These are phyloP conservation scores for Ypsolopha sequella DNA, from an alignment of 2,888 invertebrate genomes.

Conservation along the genomic window DNA sequence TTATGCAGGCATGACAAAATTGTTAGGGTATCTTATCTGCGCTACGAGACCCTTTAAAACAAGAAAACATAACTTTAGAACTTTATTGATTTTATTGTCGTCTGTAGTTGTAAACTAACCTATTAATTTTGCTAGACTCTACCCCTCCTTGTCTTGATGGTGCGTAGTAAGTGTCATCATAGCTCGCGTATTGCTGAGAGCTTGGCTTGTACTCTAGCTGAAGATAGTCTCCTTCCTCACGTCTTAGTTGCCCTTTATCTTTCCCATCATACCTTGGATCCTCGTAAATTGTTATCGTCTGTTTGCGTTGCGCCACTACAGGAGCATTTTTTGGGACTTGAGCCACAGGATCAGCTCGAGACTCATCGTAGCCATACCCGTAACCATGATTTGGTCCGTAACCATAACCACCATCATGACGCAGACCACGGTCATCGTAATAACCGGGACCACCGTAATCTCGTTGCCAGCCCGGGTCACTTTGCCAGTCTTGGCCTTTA, in stretches of 20 bases:
- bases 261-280: slow-evolving; percentile 58
- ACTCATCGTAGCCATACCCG: slow-evolving; percentile 52
- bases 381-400: slow-evolving; percentile 50
- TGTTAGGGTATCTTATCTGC: too few relatives aligned
- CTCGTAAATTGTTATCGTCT: slow-evolving; percentile 65
- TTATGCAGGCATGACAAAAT: too few relatives aligned
- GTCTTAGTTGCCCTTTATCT: slow-evolving; percentile 43
- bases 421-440: slow-evolving; percentile 48
- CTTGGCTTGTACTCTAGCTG: slow-evolving; percentile 58
- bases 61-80: too few relatives aligned
- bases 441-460: slow-evolving; percentile 53
- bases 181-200: slow-evolving; percentile 53
- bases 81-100: slow-evolving; percentile 27
- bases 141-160: slow-evolving; percentile 35
- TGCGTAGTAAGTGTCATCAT: slow-evolving; percentile 54
- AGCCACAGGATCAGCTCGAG: slow-evolving; percentile 40
- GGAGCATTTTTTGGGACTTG: slow-evolving; percentile 44
- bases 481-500: slow-evolving; percentile 20
- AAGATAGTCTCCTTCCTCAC: slow-evolving; percentile 52
- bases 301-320: slow-evolving; percentile 53
- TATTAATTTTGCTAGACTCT: slow-evolving; percentile 61
- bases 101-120: slow-evolving; percentile 61
- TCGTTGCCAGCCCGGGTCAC: slow-evolving; percentile 30
- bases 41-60: too few relatives aligned
- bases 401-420: slow-evolving; percentile 53